Conservation (phyloP, 1,140 invertebrate species). For the Tetramorium simillimum region DNA sequence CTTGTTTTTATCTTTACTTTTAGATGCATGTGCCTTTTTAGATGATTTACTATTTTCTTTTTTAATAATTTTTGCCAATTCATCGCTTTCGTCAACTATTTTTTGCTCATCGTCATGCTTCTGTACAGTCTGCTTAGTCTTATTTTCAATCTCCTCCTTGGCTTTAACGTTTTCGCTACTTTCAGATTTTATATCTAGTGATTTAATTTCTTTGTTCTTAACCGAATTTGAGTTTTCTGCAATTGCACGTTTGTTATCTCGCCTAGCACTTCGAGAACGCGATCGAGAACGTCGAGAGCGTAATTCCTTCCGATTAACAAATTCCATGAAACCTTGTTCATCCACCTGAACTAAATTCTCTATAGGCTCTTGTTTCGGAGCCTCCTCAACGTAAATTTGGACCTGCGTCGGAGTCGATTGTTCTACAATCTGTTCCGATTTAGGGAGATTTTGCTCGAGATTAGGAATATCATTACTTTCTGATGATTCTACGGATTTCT, state of each 20-base stretch:
- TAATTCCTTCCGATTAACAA: slow-evolving; percentile 83
- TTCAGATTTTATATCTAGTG: slow-evolving; percentile 26
- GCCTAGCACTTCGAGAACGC: slow-evolving; percentile 78
- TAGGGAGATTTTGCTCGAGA: slow-evolving; percentile 18
- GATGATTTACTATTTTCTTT: slow-evolving; percentile 24
- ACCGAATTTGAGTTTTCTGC: slow-evolving; percentile 37
- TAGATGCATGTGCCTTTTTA: neutral
- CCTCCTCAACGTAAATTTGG: slow-evolving; percentile 83
- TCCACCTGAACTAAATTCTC: slow-evolving; percentile 82
- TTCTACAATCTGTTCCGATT: slow-evolving; percentile 28
- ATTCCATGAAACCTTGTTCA: slow-evolving; percentile 85
- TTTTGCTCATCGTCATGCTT: slow-evolving; percentile 11
- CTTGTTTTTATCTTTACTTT: slow-evolving; percentile 3
- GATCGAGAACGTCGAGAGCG: slow-evolving; percentile 82
- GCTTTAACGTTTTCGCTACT: slow-evolving; percentile 57
- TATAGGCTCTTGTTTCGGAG: slow-evolving; percentile 72
- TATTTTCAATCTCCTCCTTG: slow-evolving; percentile 31
- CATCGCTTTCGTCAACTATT: neutral
- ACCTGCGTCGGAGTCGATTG: slow-evolving; percentile 79
- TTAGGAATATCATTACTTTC: neutral
- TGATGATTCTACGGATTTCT: slow-evolving; percentile 61
- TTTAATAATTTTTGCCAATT: neutral
- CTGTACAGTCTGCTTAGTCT: neutral
- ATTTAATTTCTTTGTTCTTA: slow-evolving; percentile 42
- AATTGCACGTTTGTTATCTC: slow-evolving; percentile 49